Evolutionary conservation across 2,888 invertebrate species (phyloP).

Genomic region (Gymnocheta viridis): DNA sequence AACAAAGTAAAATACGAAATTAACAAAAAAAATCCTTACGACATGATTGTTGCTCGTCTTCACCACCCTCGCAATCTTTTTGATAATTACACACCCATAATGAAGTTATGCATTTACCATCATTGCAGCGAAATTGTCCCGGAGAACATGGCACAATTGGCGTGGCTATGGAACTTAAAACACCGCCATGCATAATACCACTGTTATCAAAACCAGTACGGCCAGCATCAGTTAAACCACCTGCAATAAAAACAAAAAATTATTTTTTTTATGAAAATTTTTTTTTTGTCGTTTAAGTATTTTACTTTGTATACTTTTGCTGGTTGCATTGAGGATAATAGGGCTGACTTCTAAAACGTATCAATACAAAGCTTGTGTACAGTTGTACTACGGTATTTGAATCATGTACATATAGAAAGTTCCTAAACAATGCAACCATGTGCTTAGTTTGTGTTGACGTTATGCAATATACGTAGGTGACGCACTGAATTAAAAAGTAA

Average conservation of each 20-base stretch:
- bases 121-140: conserved; percentile 91
- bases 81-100: conserved; percentile 96
- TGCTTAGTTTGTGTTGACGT: too few species aligned
- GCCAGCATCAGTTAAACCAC: conserved; percentile 73
- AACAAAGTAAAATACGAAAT: background rate
- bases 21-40: conserved; percentile 86
- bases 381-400: too few species aligned
- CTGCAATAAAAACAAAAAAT: conserved; percentile 23
- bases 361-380: too few species aligned
- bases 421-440: too few species aligned
- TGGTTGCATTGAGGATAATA: background rate
- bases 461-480: too few species aligned
- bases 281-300: background rate
- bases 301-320: background rate
- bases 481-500: too few species aligned
- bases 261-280: background rate
- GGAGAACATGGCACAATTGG: conserved; percentile 85
- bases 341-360: too few species aligned
- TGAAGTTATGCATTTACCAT: conserved; percentile 93
- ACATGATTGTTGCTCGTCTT: conserved; percentile 94
- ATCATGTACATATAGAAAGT: too few species aligned
- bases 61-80: conserved; percentile 95
- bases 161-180: conserved; percentile 73
- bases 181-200: conserved; percentile 67
- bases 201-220: conserved; percentile 74